Conservation (phyloP, 2,888 invertebrate species). For the Petrophora chlorosata region DNA sequence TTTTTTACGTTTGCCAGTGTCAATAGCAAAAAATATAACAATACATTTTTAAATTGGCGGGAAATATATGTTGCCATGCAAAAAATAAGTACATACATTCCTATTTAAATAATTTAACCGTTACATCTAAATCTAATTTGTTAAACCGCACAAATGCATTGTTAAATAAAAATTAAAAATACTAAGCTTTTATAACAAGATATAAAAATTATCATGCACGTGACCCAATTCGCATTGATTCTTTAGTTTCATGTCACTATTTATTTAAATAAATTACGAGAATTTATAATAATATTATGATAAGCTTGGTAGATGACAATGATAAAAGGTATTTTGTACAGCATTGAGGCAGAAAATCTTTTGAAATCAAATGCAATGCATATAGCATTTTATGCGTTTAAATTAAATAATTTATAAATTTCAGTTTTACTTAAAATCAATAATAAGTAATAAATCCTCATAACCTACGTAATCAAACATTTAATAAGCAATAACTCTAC, state of each 20-base stretch:
- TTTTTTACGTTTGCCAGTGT: conserved; percentile 7
- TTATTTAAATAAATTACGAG: conserved; percentile 1
- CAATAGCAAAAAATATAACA: conserved; percentile 7
- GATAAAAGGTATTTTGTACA: no score
- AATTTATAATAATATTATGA: background rate
- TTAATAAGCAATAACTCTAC: conserved; percentile 6
- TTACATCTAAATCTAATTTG: conserved; percentile 37
- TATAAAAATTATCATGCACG: conserved; percentile 27
- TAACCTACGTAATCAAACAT: conserved; percentile 1
- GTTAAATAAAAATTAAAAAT: conserved; percentile 42
- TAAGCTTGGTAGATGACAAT: no score
- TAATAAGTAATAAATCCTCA: conserved; percentile 8
- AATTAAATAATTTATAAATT: background rate
- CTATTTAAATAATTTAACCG: conserved; percentile 31
- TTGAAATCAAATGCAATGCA: no score
- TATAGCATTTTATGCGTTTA: no score
- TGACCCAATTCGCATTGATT: conserved; percentile 1
- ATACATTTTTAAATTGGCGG: conserved; percentile 13
- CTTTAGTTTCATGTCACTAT: conserved; percentile 11
- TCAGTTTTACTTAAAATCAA: background rate
- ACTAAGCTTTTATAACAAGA: conserved; percentile 19
- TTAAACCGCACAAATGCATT: conserved; percentile 48
- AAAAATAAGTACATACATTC: conserved; percentile 32
- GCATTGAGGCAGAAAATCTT: no score
- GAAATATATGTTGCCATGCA: conserved; percentile 41